These are phyloP conservation scores for Amblyornis subalaris DNA, from an alignment of 2,113 vertebrate genomes.

Conservation along the genomic window DNA sequence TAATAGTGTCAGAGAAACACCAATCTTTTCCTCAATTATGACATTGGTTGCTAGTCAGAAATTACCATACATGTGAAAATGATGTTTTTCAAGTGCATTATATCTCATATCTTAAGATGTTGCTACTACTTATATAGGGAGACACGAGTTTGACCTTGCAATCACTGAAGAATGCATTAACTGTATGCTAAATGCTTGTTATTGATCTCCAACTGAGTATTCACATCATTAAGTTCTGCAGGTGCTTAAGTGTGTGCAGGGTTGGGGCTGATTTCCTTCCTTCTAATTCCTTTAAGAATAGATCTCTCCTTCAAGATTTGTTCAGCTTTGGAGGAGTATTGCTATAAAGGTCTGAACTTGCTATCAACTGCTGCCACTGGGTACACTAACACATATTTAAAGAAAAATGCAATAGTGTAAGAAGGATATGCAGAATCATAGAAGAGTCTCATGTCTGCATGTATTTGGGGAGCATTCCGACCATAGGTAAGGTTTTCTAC, in stretches of 20 bases:
- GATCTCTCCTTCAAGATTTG: background rate
- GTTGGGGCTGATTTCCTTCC: background rate
- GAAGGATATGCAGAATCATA: background rate
- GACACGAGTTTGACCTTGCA: background rate
- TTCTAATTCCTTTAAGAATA: slow-evolving; percentile 16
- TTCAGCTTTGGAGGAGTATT: background rate
- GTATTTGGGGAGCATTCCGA: background rate
- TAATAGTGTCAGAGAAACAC: background rate
- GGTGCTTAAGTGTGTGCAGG: background rate
- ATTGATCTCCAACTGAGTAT: slow-evolving; percentile 10
- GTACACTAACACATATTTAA: background rate
- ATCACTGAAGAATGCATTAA: background rate
- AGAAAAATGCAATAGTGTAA: background rate
- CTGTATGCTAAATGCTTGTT: background rate
- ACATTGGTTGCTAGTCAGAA: background rate
- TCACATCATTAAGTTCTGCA: slow-evolving; percentile 8
- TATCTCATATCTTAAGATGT: background rate
- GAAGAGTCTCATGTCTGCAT: background rate
- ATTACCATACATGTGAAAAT: background rate
- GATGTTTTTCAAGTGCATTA: background rate
- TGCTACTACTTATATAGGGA: background rate
- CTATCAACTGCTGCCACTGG: background rate
- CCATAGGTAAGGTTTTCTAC: background rate
- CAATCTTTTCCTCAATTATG: background rate
- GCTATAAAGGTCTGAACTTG: background rate